Conservation (phyloP, 2,113 vertebrate species). For the Nematolebias whitei region DNA sequence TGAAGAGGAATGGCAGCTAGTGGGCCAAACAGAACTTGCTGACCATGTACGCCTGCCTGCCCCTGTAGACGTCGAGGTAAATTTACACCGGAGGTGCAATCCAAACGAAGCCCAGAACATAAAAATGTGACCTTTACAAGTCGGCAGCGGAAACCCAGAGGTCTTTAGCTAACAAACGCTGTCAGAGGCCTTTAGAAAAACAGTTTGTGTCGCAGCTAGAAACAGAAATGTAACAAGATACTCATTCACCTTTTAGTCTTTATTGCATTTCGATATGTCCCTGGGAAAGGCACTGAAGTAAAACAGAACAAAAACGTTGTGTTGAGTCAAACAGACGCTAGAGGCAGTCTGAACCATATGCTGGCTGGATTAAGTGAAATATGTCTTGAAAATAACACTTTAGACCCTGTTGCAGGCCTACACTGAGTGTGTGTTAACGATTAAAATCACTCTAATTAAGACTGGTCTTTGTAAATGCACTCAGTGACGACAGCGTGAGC, state of each 20-base stretch:
- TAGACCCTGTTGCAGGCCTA: no score
- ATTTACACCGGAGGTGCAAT: slow-evolving; percentile 30
- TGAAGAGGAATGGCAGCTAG: slow-evolving; percentile 51
- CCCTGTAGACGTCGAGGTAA: slow-evolving; percentile 22
- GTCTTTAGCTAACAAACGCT: background rate
- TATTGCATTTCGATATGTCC: background rate
- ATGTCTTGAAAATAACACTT: background rate
- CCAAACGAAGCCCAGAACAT: slow-evolving; percentile 12
- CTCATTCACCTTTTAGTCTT: background rate
- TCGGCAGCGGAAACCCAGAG: background rate
- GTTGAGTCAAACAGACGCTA: background rate
- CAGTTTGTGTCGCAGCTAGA: background rate
- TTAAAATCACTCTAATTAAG: no score
- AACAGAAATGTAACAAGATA: no score
- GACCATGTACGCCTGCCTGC: slow-evolving; percentile 12
- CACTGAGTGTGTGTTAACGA: no score
- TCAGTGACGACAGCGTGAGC: no score
- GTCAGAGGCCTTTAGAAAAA: background rate
- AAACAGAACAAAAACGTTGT: no score
- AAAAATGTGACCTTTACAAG: background rate
- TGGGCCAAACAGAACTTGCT: slow-evolving; percentile 48
- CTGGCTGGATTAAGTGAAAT: no score
- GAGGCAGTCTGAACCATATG: background rate
- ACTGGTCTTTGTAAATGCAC: no score
- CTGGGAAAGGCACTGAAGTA: no score